Percentiles rank a stretch among this genome's conserved stretches.
Conservation (phyloP, 2,113 vertebrate species). For the Oreochromis niloticus region DNA sequence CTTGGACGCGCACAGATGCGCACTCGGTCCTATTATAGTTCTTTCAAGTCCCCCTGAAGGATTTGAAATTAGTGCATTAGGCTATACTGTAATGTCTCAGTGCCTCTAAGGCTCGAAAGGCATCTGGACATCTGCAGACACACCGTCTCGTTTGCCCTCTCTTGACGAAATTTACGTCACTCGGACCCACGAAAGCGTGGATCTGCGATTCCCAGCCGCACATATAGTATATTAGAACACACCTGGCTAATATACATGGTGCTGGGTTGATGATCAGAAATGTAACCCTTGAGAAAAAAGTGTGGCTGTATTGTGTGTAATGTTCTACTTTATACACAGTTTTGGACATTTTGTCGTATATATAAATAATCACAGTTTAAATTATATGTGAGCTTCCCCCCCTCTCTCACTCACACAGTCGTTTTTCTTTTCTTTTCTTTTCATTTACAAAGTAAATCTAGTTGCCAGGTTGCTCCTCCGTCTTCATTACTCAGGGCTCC, state of each 20-base stretch:
- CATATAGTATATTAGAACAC: neutral
- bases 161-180: neutral
- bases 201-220: neutral
- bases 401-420: neutral
- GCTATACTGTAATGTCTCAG: neutral
- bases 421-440: neutral
- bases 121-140: neutral
- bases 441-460: neutral
- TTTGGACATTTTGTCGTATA: neutral
- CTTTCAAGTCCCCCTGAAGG: neutral
- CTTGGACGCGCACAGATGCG: neutral
- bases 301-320: neutral
- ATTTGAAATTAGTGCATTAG: neutral
- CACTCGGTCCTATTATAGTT: neutral
- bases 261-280: neutral
- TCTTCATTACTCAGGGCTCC: neutral
- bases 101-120: neutral
- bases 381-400: accelerated
- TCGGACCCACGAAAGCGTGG: neutral
- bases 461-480: neutral
- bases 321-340: neutral
- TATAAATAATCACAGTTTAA: neutral
- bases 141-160: neutral
- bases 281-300: neutral
- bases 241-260: accelerated